Evolutionary conservation across 2,113 vertebrate species (phyloP), one percentile per base, ranked within the genome.

Genomic region (Halcyon senegalensis): DNA sequence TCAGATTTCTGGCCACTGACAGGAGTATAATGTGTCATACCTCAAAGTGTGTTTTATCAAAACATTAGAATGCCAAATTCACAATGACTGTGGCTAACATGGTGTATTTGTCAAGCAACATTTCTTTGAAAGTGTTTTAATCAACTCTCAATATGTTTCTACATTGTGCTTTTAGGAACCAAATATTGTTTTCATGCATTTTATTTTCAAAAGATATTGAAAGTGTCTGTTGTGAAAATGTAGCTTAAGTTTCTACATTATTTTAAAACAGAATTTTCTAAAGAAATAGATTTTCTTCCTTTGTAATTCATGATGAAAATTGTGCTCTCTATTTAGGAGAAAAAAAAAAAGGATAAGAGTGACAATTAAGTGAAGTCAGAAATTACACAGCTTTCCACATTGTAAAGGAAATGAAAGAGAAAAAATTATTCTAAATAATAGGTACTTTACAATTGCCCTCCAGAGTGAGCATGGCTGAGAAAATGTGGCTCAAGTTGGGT

Each of bases 1-100:
- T 83, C 63, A 69, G 60, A 89, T 87, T 93, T 89, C 86, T 94
- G 89, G 75, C 75, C 59, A n/a, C 10, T 77, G n/a, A 67, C 37
- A 90, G 66, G 23, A 85, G 8, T 30, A 51, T 51, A 84, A 82
- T 4, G 16, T 82, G 68, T 56, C 60, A 16, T 76, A 89, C 28
- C 44, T 92, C 83, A 91, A 90, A 92, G 35, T 4, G 12, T 10
- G 25, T 88, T 94, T 87, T 68, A 75, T 78, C 72, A 88, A 84
- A 91, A 55, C 63, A n/a, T 30, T 84, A 43, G 31, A 93, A 84
- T 7, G 30, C 17, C 73, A 33, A 79, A 76, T 93, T 48, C 58
- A 70, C 46, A 95, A 84, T 88, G 27, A 74, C 50, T 85, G 23
- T 30, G 1, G 1, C 16, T 50, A 72, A 31, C 50, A 60, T 44